Percentiles rank a stretch among this genome's conserved stretches.
Conservation (phyloP, 2,888 invertebrate species). For the Leuctra nigra region DNA sequence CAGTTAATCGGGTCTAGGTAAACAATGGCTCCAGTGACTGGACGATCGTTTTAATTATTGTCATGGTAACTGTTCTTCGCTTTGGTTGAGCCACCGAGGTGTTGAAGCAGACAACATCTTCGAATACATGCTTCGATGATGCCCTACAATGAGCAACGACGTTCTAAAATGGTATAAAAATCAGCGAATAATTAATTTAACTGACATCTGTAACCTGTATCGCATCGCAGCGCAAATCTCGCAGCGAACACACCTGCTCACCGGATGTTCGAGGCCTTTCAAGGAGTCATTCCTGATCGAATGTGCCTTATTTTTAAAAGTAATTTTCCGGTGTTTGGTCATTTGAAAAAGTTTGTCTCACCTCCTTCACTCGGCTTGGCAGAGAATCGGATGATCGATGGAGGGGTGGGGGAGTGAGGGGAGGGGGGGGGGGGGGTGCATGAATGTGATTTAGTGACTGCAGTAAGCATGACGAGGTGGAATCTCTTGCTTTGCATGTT, state of each 20-base stretch:
- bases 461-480: conserved; percentile 25
- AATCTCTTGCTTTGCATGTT: conserved; percentile 22
- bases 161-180: background rate
- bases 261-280: background rate
- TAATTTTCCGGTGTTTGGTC: conserved; percentile 26
- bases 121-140: no score
- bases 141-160: background rate
- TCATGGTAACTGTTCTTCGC: no score
- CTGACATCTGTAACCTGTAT: conserved; percentile 7
- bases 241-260: background rate
- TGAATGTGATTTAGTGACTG: conserved; percentile 21
- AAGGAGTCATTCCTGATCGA: background rate
- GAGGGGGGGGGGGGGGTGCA: conserved; percentile 16
- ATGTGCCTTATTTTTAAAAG: conserved; percentile 11
- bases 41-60: no score
- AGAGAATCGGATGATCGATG: conserved; percentile 5
- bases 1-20: no score
- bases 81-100: no score
- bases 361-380: background rate
- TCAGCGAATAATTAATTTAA: background rate
- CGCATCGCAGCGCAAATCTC: background rate
- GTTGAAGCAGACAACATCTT: background rate
- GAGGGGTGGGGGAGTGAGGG: background rate
- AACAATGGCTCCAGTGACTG: no score
- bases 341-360: conserved; percentile 20